Conservation (phyloP, 2,797 vertebrate genomes). For the Tapirus indicus region DNA sequence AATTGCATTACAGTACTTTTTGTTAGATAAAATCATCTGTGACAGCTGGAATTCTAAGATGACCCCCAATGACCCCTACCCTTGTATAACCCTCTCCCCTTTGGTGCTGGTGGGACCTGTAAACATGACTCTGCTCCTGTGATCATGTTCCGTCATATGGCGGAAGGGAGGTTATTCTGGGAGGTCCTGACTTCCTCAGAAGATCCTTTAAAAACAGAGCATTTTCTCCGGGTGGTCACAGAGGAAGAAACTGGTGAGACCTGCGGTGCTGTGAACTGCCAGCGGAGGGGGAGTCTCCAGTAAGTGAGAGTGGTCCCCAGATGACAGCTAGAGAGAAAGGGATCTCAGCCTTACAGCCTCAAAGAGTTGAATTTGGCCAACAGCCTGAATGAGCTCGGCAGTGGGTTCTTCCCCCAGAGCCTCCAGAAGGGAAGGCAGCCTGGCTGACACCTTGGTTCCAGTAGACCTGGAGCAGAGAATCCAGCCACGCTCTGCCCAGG, state of each 20-base stretch:
- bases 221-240: neutral
- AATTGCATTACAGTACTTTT: neutral
- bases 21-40: constrained; percentile 2
- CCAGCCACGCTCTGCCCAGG: neutral
- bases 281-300: neutral
- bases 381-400: constrained; percentile 6
- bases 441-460: neutral
- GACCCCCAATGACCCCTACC: neutral
- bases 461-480: neutral
- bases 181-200: neutral
- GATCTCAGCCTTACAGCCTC: neutral
- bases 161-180: neutral
- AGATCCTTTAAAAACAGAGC: neutral
- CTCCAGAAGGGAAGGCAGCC: neutral
- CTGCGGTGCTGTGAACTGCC: neutral
- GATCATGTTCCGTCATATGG: neutral
- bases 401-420: neutral
- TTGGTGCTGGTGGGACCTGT: neutral
- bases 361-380: neutral
- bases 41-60: neutral
- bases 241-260: neutral
- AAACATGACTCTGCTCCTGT: neutral
- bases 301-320: neutral
- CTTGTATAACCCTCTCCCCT: neutral
- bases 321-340: neutral